Percentiles rank a stretch among this genome's conserved stretches.
Evolutionary conservation across 2,888 invertebrate species (phyloP).

Genomic region (Eilema depressum): DNA sequence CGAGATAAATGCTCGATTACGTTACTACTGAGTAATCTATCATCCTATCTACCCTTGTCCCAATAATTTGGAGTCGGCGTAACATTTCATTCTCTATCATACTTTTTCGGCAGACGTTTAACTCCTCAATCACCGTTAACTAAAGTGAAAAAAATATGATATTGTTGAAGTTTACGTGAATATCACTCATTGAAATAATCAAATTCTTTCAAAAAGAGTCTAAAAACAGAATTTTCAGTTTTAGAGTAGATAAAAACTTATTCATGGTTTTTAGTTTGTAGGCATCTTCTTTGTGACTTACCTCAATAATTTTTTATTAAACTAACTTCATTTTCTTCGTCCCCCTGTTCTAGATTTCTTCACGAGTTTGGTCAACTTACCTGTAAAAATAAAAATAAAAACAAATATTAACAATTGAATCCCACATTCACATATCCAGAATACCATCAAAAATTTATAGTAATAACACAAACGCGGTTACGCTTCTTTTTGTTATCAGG

Average conservation of each 20-base stretch:
- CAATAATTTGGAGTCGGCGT: too few species aligned
- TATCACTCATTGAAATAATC: too few species aligned
- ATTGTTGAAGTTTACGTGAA: too few species aligned
- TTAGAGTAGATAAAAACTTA: not conserved
- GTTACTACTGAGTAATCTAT: too few species aligned
- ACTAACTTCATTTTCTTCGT: not conserved
- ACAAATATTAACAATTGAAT: not conserved
- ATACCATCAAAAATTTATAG: not conserved
- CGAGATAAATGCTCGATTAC: too few species aligned
- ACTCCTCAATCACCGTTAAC: too few species aligned
- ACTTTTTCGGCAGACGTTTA: too few species aligned
- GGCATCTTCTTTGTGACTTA: not conserved
- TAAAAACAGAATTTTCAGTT: too few species aligned
- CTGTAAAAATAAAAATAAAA: conserved; percentile 7
- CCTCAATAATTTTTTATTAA: not conserved
- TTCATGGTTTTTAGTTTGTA: not conserved
- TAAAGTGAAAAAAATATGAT: too few species aligned
- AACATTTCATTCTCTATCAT: too few species aligned
- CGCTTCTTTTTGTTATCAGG: not conserved
- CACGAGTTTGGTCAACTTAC: not conserved
- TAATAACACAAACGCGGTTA: not conserved
- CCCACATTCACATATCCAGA: not conserved
- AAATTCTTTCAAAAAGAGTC: too few species aligned
- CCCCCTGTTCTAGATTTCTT: not conserved
- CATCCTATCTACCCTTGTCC: too few species aligned